A percentile compares a stretch with the other conserved stretches of the same genome.
Conservation (phyloP, 2,797 vertebrate genomes). For the Ammospiza maritima region DNA sequence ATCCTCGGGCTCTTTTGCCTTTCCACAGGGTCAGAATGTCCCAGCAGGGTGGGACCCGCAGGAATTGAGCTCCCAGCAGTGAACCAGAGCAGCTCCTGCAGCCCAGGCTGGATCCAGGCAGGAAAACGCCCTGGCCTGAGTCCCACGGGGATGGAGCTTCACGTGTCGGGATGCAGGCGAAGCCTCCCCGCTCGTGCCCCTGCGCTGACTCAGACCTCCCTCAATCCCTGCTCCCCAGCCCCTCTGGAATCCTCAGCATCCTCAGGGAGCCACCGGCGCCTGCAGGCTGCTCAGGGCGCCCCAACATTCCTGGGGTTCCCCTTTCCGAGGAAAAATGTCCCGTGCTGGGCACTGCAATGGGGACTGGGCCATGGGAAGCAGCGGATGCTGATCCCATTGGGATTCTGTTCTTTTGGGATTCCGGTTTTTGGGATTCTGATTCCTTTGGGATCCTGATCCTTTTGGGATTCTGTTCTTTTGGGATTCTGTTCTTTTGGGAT, state of each 20-base stretch:
- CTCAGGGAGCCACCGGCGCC: background rate
- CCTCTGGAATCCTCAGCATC: background rate
- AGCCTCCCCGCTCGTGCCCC: background rate
- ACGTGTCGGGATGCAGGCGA: background rate
- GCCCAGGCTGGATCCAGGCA: background rate
- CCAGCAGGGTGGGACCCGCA: fast-evolving
- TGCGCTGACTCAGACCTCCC: constrained; percentile 34
- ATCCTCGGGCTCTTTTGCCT: background rate
- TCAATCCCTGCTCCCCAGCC: background rate
- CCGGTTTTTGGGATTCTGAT: too few relatives aligned
- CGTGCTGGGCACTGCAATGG: fast-evolving
- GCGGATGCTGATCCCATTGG: fast-evolving
- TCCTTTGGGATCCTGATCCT: too few relatives aligned
- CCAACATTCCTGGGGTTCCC: background rate
- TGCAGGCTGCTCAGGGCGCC: background rate
- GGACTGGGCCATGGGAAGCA: fast-evolving
- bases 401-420: background rate
- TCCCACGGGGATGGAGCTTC: background rate
- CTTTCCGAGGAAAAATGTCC: background rate
- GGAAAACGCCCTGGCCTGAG: background rate
- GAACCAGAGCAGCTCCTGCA: background rate
- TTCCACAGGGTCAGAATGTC: fast-evolving
- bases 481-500: background rate
- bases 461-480: too few relatives aligned
- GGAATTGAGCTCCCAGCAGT: background rate